Base-by-base conservation (phyloP, 2,888 invertebrate genomes). In the Athalia rosae region DNA sequence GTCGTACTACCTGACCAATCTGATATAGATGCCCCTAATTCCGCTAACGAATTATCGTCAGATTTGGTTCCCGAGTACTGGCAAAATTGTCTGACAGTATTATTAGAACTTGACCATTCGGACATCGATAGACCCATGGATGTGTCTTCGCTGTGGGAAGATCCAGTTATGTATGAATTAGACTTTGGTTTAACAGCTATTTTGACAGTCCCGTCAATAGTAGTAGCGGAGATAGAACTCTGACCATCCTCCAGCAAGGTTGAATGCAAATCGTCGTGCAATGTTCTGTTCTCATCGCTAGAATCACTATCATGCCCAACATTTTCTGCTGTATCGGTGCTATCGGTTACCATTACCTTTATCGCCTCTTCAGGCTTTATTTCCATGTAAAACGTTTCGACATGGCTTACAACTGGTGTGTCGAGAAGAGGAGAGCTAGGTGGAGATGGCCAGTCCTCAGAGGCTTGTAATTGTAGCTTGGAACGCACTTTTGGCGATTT, bases 51-150 rank as follows among this genome's bases (percentile, higher is more conserved):
- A 73, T 96, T 96, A 85, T 96, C 96, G 84, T 96, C 96, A 82
- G 95, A 95, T 86, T 95, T 95, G 0, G 94, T 94, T 4, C 94
- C 94, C 3, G 94, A 94, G 83, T 94, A 89, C 61, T 89, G 90
- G 45, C 89, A 89, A 77, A 89, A 96, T 86, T 96, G 95, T 0
- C 95, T 93, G 0, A 96, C 96, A 0, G 96, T 96, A 82, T 95
- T 96, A 0, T 96, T 96, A 74, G 96, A 96, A 56, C 96, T 96
- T 0, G 96, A 96, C 96, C 96, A 96, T 85, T 97, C 96, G 3
- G 96, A 96, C 85, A 96, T 94, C 85, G 96, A 96, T 48, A 96
- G 90, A 15, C 96, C 96, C 87, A 96, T 94, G 0, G 96, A 96
- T 0, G 96, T 96, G 84, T 96, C 96, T 89, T 96, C 96, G 5